Base-by-base conservation (phyloP, 2,888 invertebrate species). In the Prostheceraeus crozeri region DNA sequence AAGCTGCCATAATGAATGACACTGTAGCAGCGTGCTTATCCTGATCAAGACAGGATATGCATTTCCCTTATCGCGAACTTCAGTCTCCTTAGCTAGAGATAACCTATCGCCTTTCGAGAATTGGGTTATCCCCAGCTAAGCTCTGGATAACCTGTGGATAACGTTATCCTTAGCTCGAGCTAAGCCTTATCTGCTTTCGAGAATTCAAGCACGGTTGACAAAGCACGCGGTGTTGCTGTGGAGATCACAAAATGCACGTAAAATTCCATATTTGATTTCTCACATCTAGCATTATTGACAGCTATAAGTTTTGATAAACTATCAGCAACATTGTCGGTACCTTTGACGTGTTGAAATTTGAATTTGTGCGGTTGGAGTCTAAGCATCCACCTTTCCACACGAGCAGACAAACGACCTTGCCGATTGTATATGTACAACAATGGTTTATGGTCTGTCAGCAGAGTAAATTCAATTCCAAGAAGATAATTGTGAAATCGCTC, bases 401-500 rank as follows among this genome's bases (percentile, higher is more conserved):
- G 25, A 10, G 27, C 6, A 8, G 27, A 48, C 21, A 48, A 48
- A 28, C 4, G 6, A 28, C 48, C 28, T n/a, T 30, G 14, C 28
- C 28, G 25, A 11, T 23, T 30, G 28, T 48, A 48, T 28, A 60
- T 60, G 31, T 14, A 60, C 53, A 53, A 23, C n/a, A 60, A 31
- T 11, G 52, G 59, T 60, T 60, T 59, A 30, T 61, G 59, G 40
- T 61, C 59, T 19, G 53, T 61, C 6, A 61, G 6, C 11, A 60
- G 28, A 33, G 46, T 35, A 53, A 60, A 61, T 25, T 60, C 10
- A 16, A 3, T 53, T 36, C 59, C 59, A 35, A 48, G 60, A 6
- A 61, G 23, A 35, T 61, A 61, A 4, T 60, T 33, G 33, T 61
- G 35, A 60, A 61, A 60, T 28, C 40, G 46, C 35, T 61, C 59